A percentile compares a stretch with the other conserved stretches of the same genome.
Evolutionary conservation across 2,888 invertebrate genomes (phyloP).

Genomic region (Amaurobius ferox): DNA sequence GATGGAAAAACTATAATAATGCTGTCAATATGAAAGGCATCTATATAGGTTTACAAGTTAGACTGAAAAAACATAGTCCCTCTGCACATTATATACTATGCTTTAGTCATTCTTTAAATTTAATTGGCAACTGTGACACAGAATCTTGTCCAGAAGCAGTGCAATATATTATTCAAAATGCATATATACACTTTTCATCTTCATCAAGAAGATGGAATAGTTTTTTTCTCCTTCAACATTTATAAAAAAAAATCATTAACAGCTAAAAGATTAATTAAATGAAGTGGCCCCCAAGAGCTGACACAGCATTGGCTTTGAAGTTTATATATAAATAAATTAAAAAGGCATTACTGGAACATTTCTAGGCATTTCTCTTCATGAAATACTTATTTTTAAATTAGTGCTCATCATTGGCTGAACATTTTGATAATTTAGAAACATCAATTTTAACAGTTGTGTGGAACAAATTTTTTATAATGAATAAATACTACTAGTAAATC

Average conservation of each 20-base stretch:
- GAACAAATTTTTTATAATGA: slow-evolving; percentile 17
- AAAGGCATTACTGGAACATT: slow-evolving; percentile 4
- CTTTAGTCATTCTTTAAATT: slow-evolving; percentile 26
- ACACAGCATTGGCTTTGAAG: slow-evolving; percentile 18
- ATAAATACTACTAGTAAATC: slow-evolving; percentile 34
- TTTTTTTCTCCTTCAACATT: background rate
- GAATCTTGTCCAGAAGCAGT: slow-evolving; percentile 17
- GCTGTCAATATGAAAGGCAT: slow-evolving; percentile 6
- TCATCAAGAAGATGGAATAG: background rate
- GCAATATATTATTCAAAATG: slow-evolving; percentile 24
- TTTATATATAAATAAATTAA: slow-evolving; percentile 17
- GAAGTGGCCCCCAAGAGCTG: slow-evolving; percentile 21
- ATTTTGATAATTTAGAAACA: slow-evolving; percentile 19
- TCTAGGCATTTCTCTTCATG: background rate
- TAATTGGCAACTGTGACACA: slow-evolving; percentile 11
- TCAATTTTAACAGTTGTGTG: slow-evolving; percentile 15
- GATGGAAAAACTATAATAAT: slow-evolving; percentile 17
- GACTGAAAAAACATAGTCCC: slow-evolving; percentile 9
- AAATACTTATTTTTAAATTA: background rate
- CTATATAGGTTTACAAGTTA: slow-evolving; percentile 13
- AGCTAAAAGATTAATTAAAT: slow-evolving; percentile 25
- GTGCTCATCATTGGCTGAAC: background rate
- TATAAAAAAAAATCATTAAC: too few species aligned
- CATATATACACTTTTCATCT: slow-evolving; percentile 2
- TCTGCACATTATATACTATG: slow-evolving; percentile 1